These are phyloP conservation scores for Ametastegia equiseti DNA, from an alignment of 2,888 invertebrate genomes.

Conservation along the genomic window DNA sequence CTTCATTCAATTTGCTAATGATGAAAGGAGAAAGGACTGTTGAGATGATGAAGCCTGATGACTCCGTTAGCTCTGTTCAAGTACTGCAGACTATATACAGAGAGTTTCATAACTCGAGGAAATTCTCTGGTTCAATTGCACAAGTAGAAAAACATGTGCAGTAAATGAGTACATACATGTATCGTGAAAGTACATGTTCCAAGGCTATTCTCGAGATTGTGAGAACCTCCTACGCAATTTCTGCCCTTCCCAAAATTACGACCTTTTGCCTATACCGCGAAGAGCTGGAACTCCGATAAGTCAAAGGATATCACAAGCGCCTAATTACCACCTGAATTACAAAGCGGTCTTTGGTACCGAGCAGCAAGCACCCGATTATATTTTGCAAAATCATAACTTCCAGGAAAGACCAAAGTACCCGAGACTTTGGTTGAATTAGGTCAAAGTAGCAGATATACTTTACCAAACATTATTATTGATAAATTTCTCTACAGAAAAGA, in stretches of 20 bases:
- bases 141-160: not conserved
- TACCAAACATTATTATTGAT: not conserved
- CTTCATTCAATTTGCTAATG: constrained; percentile 10
- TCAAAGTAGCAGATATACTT: not conserved
- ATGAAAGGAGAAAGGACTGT: not conserved
- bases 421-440: not conserved
- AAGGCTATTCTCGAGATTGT: not conserved
- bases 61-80: not conserved
- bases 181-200: not conserved
- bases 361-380: not conserved
- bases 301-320: constrained; percentile 2
- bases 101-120: not conserved
- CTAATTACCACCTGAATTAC: constrained; percentile 34
- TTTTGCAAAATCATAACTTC: not conserved
- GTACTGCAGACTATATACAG: constrained; percentile 17
- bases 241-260: constrained; percentile 5
- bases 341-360: not conserved
- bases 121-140: not conserved
- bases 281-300: constrained; percentile 9
- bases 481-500: no score
- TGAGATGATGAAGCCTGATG: constrained; percentile 6
- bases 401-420: not conserved
- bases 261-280: not conserved
- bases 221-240: not conserved
- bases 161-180: not conserved